A percentile compares a stretch with the other conserved stretches of the same genome.
Evolutionary conservation across 2,113 vertebrate species (phyloP).

Genomic region (Sceloporus undulatus): DNA sequence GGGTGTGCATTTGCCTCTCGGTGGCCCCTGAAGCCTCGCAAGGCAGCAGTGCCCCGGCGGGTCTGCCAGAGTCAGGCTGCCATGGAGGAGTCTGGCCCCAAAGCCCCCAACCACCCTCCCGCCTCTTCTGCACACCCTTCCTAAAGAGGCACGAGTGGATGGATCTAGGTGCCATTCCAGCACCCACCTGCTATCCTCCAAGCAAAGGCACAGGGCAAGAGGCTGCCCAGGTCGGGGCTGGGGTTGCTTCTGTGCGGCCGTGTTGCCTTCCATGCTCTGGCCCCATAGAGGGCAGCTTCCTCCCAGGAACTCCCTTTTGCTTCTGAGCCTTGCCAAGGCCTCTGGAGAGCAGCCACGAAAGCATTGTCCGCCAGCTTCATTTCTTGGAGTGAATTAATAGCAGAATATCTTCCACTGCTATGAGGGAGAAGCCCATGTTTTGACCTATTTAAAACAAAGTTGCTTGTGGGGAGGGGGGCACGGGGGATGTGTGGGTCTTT

Average conservation of each 20-base stretch:
- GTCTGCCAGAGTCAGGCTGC: too few relatives aligned
- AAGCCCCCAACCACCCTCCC: too few relatives aligned
- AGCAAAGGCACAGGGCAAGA: neutral
- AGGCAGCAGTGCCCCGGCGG: too few relatives aligned
- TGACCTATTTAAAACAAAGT: conserved; percentile 7
- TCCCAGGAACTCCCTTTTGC: neutral
- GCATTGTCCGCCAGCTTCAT: neutral
- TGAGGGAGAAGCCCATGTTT: neutral
- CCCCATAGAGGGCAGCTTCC: neutral
- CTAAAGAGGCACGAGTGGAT: too few relatives aligned
- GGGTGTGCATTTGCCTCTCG: too few relatives aligned
- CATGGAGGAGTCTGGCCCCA: too few relatives aligned
- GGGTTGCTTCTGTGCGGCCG: too few relatives aligned
- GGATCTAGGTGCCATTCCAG: neutral
- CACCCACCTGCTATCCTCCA: neutral
- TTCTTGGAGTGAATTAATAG: neutral
- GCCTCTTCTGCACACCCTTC: neutral
- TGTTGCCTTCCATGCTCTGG: neutral
- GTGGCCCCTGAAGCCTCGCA: too few relatives aligned
- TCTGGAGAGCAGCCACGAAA: too few relatives aligned
- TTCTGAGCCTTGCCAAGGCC: neutral
- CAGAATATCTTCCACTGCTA: neutral
- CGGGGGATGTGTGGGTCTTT: neutral
- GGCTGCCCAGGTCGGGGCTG: too few relatives aligned
- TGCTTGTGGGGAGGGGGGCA: neutral